phyloP scores from a whole-genome alignment of 1,140 invertebrate species.

The Parasteatoda tepidariorum region DNA sequence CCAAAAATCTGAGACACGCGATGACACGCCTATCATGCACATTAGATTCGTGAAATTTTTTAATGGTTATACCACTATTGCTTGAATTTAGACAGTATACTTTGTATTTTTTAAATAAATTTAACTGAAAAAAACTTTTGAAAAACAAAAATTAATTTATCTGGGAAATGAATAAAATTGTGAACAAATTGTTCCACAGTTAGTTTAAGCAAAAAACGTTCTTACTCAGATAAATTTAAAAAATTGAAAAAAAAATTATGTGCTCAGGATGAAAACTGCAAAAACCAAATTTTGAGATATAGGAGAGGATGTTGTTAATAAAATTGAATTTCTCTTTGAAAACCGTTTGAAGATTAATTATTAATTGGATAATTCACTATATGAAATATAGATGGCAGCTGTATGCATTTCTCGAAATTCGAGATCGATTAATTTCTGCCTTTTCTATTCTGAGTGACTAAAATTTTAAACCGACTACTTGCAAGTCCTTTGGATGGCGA shows the following conservation, averaged over 20 bases:
- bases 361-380: too few species aligned
- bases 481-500: too few species aligned
- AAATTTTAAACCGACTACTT: too few species aligned
- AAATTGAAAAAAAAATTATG: not conserved
- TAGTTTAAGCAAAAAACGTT: not conserved
- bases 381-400: too few species aligned
- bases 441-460: too few species aligned
- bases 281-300: too few species aligned
- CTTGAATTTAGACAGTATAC: conserved; percentile 15
- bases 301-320: too few species aligned
- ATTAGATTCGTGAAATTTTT: not conserved
- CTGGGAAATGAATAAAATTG: not conserved
- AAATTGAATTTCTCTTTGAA: too few species aligned
- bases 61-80: conserved; percentile 17
- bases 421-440: too few species aligned
- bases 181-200: not conserved
- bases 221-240: not conserved
- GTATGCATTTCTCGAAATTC: too few species aligned
- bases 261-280: too few species aligned
- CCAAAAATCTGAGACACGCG: not conserved
- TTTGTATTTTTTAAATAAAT: not conserved
- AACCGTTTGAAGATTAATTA: too few species aligned
- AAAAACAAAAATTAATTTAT: not conserved
- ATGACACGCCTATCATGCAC: conserved; percentile 20
- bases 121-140: not conserved